phyloP scores from a whole-genome alignment of 2,888 invertebrate species.

The Bugula neritina region DNA sequence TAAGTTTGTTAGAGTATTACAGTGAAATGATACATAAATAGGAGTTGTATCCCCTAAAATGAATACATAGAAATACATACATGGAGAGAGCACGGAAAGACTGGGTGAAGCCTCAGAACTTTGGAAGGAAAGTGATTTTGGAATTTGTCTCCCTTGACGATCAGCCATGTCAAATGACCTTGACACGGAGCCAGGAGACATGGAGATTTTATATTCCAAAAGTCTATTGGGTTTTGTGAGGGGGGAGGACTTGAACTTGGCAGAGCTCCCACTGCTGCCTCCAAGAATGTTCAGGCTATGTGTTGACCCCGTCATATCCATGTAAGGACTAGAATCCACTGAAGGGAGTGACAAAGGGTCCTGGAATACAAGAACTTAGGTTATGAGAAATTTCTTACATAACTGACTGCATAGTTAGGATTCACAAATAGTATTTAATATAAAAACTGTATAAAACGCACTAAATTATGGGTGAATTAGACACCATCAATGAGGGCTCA shows the following conservation, averaged over 20 bases:
- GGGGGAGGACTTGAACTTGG: neutral
- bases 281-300: neutral
- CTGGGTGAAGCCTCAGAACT: neutral
- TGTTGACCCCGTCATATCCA: neutral
- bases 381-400: too few relatives aligned
- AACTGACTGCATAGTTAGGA: too few relatives aligned
- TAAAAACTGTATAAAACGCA: too few relatives aligned
- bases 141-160: neutral
- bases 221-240: neutral
- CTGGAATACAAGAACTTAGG: neutral
- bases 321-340: neutral
- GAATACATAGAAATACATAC: neutral
- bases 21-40: too few relatives aligned
- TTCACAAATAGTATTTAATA: too few relatives aligned
- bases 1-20: too few relatives aligned
- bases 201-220: neutral
- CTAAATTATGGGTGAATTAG: too few relatives aligned
- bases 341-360: slow-evolving; percentile 14
- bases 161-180: slow-evolving; percentile 13
- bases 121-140: neutral
- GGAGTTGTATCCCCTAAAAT: too few relatives aligned
- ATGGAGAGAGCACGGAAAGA: slow-evolving; percentile 1
- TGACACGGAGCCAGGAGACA: slow-evolving; percentile 3
- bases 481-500: too few relatives aligned
- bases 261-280: neutral